Conservation (phyloP, 2,888 invertebrate genomes). For the Cantharis flavilabris region DNA sequence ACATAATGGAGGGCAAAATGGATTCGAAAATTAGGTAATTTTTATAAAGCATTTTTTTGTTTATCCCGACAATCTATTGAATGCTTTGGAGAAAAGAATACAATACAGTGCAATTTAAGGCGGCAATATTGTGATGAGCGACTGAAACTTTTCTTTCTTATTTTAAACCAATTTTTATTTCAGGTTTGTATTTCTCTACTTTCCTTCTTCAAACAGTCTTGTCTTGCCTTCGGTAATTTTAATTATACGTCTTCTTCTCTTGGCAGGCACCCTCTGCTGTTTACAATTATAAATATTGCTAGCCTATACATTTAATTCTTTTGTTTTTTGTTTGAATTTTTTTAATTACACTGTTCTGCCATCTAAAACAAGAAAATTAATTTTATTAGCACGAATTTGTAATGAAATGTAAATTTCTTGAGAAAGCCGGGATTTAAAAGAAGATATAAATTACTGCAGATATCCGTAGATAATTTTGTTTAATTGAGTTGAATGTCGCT, state of each 20-base stretch:
- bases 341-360: neutral
- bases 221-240: neutral
- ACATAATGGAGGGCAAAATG: neutral
- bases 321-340: neutral
- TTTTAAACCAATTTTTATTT: neutral
- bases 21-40: neutral
- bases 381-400: neutral
- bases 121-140: neutral
- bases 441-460: neutral
- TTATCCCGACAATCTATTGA: neutral
- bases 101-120: neutral
- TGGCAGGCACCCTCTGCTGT: neutral
- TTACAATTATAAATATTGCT: neutral
- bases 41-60: neutral
- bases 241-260: neutral
- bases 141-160: neutral
- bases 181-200: neutral
- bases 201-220: neutral
- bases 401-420: neutral
- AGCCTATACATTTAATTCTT: neutral
- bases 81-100: neutral
- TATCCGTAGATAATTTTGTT: neutral
- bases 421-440: neutral
- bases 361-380: neutral
- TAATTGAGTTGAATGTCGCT: neutral